Evolutionary conservation across 2,888 invertebrate genomes (phyloP), one percentile per base, ranked within the genome.

Genomic region (Xanthia togata): DNA sequence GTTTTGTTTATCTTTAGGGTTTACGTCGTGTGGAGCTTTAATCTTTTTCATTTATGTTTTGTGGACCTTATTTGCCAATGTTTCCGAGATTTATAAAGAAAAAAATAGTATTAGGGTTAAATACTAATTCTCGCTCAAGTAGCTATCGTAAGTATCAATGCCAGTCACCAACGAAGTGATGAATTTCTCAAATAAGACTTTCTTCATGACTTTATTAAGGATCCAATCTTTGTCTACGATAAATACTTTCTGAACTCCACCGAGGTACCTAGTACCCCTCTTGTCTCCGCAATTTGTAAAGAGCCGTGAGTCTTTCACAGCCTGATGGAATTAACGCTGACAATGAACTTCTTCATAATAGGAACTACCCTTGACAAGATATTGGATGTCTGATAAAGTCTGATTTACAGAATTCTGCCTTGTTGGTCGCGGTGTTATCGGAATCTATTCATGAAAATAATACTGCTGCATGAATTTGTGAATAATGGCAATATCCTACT

Each of bases 1-100:
- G 55, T 73, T 71, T 82, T 85, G 26, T 47, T 78, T 73, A 70
- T 76, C 47, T 73, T 38, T 14, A 12, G 20, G n/a, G 0, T 68
- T 73, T 67, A 38, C 5, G 1, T 26, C 17, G 4, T 63, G 38
- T 50, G 3, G 6, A 12, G 38, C 5, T 38, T 62, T 60, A 35
- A 71, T 35, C 2, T 47, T n/a, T 20, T 59, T 23, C 2, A 11
- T 55, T 60, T 74, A 6, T 57, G 0, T 62, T 75, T 76, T 35
- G 0, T n/a, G 0, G 31, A 17, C 17, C 4, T 38, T 38, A 31
- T 65, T 55, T n/a, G 8, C 0, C 41, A 44, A 31, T 38, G 0
- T 50, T 8, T 20, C 1, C 2, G 0, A 47, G 2, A 0, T 14
- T 76, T n/a, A 12, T 14, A 8, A n/a, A 31, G 5, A 17, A 11